These are phyloP conservation scores for Calliscelio sp. DNA, from an alignment of 2,888 invertebrate genomes.

Conservation along the genomic window DNA sequence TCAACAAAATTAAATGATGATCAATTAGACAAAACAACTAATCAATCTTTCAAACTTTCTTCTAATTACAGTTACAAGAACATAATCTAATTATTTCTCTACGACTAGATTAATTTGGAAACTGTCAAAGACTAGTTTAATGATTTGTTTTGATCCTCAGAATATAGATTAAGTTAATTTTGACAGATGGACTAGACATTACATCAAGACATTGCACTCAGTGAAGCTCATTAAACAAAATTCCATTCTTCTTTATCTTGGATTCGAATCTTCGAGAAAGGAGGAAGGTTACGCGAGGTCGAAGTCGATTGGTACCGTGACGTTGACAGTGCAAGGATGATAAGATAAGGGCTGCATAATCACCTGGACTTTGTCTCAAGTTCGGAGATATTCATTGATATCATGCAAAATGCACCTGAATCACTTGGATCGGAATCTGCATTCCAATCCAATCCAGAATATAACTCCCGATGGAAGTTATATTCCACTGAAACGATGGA, in stretches of 20 bases:
- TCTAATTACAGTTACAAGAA: no score
- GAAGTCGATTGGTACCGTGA: constrained; percentile 54
- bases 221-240: not conserved
- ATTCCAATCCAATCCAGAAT: no score
- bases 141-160: not conserved
- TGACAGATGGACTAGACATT: no score
- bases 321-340: constrained; percentile 21
- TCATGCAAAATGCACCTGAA: not conserved
- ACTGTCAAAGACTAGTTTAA: not conserved
- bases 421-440: not conserved
- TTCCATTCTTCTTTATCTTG: not conserved
- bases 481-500: not conserved
- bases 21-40: no score
- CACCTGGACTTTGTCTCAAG: not conserved
- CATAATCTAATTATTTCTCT: no score
- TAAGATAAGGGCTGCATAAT: constrained; percentile 25
- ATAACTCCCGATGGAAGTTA: no score
- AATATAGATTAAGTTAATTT: not conserved
- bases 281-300: constrained; percentile 41
- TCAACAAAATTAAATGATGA: no score
- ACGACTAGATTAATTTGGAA: no score
- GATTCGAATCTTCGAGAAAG: not conserved
- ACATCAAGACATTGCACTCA: not conserved
- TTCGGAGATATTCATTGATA: not conserved
- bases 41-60: no score